A percentile compares a stretch with the other conserved stretches of the same genome.
Conservation (phyloP, 64 coral and sea anemone species). For the Dendrophyllia cribrosa region DNA sequence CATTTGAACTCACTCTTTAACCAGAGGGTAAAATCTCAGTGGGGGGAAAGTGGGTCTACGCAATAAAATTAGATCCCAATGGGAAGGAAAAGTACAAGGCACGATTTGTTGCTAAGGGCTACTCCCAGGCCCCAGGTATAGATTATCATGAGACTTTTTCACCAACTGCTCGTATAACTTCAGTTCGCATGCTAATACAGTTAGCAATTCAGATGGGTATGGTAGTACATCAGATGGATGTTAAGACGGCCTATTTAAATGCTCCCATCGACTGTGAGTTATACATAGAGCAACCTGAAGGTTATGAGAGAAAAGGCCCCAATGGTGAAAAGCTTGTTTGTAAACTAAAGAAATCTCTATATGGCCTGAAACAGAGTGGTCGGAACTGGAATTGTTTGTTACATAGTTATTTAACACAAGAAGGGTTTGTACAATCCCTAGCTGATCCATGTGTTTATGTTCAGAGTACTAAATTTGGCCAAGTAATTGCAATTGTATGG, state of each 20-base stretch:
- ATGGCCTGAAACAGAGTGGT: no score
- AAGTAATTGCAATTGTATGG: no score
- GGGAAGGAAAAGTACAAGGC: slow-evolving; percentile 50
- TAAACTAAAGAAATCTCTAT: no score
- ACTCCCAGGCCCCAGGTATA: slow-evolving; percentile 46
- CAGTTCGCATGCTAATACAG: slow-evolving; percentile 29
- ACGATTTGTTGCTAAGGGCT: slow-evolving; percentile 66
- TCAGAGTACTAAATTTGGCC: no score
- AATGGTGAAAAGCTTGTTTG: no score
- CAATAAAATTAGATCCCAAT: slow-evolving; percentile 20
- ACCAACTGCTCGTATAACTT: slow-evolving; percentile 51
- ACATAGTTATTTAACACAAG: no score
- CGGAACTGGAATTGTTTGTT: no score
- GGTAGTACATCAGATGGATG: neutral
- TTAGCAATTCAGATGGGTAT: slow-evolving; percentile 15
- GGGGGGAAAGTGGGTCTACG: neutral
- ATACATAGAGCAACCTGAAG: no score
- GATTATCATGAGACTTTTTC: slow-evolving; percentile 76
- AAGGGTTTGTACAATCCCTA: no score
- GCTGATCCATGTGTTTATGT: no score
- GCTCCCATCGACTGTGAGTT: neutral
- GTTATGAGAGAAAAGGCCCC: no score
- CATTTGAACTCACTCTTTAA: slow-evolving; percentile 27
- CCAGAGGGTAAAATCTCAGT: neutral
- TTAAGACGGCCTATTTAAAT: neutral